Base-by-base conservation (phyloP, 2,113 vertebrate species). In the Spheniscus mendiculus region DNA sequence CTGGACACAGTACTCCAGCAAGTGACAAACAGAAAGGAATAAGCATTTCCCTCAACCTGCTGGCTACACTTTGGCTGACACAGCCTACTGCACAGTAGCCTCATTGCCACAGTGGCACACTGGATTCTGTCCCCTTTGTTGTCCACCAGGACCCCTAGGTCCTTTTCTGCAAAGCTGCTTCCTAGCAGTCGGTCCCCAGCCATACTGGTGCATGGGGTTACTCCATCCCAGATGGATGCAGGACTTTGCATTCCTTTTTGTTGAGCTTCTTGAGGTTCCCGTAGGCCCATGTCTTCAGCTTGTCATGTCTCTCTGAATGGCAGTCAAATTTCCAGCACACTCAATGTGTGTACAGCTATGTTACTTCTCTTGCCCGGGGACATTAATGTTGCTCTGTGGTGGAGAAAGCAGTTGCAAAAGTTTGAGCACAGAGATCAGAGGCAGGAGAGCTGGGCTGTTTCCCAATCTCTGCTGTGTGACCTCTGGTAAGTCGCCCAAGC, bases 391-490 rank as follows among this genome's bases (percentile, higher is more conserved):
- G 29, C 30, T 87, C 78, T 71, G 55, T 26, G 83, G 67, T 62
- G 42, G 42, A 86, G 79, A 63, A 89, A 90, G 58, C 40, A 59
- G 14, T 77, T 86, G 62, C 36, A 90, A 90, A 90, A 69, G 34
- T 47, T 83, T 0, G 0, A 93, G 53, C 15, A 15, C 29, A 61
- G 79, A 83, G 76, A 90, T 77, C 79, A 90, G 83, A 96, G 40
- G 53, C 74, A 88, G 83, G 62, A 92, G 74, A 86, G 32, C 83
- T 96, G 90, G 85, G 88, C 18, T 77, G 44, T 65, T 92, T 96
- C 76, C 90, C 90, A 86, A 74, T 49, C 66, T 96, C 76, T 87
- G 94, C 91, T 92, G 72, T 67, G 77, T 92, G 87, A 96, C 59
- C 72, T 95, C 63, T 32, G 2, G 72, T 91, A 81, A 86, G 76